phyloP scores from a whole-genome alignment of 2,113 vertebrate genomes.

The Danio rerio region DNA sequence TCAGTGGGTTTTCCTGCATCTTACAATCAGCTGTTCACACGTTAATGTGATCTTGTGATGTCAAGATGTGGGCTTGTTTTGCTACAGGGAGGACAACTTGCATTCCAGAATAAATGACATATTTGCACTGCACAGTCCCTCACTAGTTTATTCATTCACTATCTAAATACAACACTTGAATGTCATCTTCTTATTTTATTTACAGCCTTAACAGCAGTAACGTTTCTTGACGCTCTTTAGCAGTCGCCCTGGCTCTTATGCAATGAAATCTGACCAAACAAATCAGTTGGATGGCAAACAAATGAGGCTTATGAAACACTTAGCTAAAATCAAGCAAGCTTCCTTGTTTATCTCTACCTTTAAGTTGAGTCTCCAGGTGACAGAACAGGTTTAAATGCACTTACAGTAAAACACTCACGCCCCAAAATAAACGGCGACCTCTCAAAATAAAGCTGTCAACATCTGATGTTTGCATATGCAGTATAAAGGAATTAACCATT shows the following conservation, averaged over 20 bases:
- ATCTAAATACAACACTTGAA: constrained; percentile 6
- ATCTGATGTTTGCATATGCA: not conserved
- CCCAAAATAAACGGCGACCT: not conserved
- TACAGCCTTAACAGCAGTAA: not conserved
- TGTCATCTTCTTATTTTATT: no score
- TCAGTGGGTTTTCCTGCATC: not conserved
- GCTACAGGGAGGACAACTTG: constrained; percentile 11
- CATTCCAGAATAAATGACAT: constrained; percentile 31
- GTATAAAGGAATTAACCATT: not conserved
- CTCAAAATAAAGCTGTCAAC: not conserved
- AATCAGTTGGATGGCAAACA: not conserved
- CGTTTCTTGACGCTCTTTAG: not conserved
- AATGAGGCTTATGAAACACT: not conserved
- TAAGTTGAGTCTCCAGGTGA: not conserved
- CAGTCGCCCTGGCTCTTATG: not conserved
- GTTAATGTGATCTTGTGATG: constrained; percentile 50
- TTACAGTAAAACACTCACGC: not conserved
- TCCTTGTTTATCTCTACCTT: constrained; percentile 35
- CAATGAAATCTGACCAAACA: not conserved
- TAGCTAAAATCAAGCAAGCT: not conserved
- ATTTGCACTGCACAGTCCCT: constrained; percentile 29
- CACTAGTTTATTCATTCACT: not conserved
- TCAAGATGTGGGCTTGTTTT: constrained; percentile 15
- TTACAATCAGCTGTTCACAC: constrained; percentile 34
- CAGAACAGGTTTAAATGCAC: constrained; percentile 14